Conservation (phyloP, 2,797 vertebrate genomes). For the Diglossa cyanea region DNA sequence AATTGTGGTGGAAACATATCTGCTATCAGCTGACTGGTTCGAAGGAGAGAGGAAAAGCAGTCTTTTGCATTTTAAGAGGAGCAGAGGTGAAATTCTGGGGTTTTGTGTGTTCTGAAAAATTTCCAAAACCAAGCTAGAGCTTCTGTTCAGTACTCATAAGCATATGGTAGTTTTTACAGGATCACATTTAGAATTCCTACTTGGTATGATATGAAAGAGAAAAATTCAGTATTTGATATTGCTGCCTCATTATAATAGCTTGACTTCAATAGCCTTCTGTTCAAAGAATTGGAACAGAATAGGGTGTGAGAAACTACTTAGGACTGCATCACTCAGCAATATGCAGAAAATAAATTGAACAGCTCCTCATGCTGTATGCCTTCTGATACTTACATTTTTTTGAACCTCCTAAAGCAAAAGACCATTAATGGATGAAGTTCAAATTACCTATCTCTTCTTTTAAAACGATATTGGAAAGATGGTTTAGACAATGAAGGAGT, state of each 20-base stretch:
- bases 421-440: background rate
- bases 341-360: constrained; percentile 13
- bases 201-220: constrained; percentile 31
- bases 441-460: background rate
- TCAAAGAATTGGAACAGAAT: constrained; percentile 32
- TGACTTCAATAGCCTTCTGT: constrained; percentile 43
- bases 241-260: constrained; percentile 34
- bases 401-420: background rate
- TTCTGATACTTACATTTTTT: background rate
- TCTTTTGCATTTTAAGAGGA: background rate
- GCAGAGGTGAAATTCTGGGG: constrained; percentile 24
- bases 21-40: background rate
- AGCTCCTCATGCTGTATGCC: background rate
- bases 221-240: constrained; percentile 25
- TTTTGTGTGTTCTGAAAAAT: constrained; percentile 5
- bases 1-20: background rate
- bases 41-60: background rate
- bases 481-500: background rate
- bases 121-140: background rate
- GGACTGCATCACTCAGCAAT: constrained; percentile 18
- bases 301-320: constrained; percentile 26
- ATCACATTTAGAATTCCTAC: background rate
- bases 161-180: constrained; percentile 49
- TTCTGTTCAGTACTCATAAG: constrained; percentile 9
- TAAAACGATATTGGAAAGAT: background rate